These are phyloP conservation scores for Peromyscus maniculatus DNA, from an alignment of 2,113 vertebrate genomes.

Conservation along the genomic window DNA sequence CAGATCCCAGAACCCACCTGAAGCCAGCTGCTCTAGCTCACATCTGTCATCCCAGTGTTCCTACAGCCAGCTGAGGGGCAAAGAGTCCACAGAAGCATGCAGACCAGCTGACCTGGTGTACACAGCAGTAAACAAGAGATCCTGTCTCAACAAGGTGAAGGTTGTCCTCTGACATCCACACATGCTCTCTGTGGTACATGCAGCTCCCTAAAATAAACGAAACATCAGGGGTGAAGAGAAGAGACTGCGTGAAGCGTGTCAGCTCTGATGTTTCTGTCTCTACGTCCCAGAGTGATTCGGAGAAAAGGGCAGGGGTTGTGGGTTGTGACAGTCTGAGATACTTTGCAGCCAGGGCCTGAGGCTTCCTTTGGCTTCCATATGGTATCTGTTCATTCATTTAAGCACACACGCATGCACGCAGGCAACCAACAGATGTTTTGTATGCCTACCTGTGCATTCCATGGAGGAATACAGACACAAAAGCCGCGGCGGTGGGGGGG, in stretches of 20 bases:
- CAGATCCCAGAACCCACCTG: no score
- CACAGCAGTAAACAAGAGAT: not conserved
- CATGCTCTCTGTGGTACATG: not conserved
- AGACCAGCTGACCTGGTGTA: not conserved
- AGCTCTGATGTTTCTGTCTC: not conserved
- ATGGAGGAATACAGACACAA: not conserved
- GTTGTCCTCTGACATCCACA: not conserved
- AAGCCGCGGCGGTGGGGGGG: not conserved
- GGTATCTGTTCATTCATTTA: not conserved
- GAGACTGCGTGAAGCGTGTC: fast-evolving
- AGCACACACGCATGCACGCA: no score
- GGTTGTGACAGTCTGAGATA: not conserved
- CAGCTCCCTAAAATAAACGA: not conserved
- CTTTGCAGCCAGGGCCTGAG: not conserved
- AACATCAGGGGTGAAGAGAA: not conserved
- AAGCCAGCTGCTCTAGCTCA: not conserved
- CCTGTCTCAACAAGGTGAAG: not conserved
- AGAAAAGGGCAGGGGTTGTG: not conserved
- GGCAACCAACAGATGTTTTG: not conserved
- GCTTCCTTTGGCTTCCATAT: not conserved
- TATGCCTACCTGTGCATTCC: not conserved
- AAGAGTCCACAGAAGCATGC: not conserved
- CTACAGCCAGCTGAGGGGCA: not conserved
- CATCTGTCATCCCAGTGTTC: not conserved
- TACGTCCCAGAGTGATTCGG: not conserved